Evolutionary conservation across 2,888 invertebrate species (phyloP).

Genomic region (Mantis religiosa): DNA sequence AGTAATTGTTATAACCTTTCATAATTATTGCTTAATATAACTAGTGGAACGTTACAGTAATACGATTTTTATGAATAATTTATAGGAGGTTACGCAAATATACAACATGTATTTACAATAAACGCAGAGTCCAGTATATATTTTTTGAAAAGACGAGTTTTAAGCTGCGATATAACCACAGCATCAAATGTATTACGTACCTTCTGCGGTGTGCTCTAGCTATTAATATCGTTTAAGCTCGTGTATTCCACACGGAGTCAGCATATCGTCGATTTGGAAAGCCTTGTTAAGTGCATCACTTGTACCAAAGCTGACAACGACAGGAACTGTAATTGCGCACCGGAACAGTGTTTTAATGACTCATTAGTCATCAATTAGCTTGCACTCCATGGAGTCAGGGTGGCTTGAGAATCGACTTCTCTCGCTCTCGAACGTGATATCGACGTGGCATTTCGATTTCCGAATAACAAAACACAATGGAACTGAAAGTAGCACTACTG

Average conservation of each 20-base stretch:
- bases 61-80: too few relatives aligned
- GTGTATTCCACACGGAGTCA: not conserved
- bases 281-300: not conserved
- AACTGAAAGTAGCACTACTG: not conserved
- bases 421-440: not conserved
- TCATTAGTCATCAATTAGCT: not conserved
- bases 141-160: too few relatives aligned
- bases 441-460: not conserved
- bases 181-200: too few relatives aligned
- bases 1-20: too few relatives aligned
- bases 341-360: not conserved
- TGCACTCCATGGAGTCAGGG: not conserved
- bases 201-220: too few relatives aligned
- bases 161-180: too few relatives aligned
- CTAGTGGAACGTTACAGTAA: too few relatives aligned
- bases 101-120: too few relatives aligned
- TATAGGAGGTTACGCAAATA: too few relatives aligned
- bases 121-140: too few relatives aligned
- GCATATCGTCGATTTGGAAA: not conserved
- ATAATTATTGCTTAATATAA: too few relatives aligned
- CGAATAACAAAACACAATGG: not conserved
- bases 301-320: not conserved
- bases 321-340: not conserved
- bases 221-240: not conserved
- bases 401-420: not conserved